phyloP scores from a whole-genome alignment of 1,140 invertebrate species.

The Antheraea pernyi region DNA sequence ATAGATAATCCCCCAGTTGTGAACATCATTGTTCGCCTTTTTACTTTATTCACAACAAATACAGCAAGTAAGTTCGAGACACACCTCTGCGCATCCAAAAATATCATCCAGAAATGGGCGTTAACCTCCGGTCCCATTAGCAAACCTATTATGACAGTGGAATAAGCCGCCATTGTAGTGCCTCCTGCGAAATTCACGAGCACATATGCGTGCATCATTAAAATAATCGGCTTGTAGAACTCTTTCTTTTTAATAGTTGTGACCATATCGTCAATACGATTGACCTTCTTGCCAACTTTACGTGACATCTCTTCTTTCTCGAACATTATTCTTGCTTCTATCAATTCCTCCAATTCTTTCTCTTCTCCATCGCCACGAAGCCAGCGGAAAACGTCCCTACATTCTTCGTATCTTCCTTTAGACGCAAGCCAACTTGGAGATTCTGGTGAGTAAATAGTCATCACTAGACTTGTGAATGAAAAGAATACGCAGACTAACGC shows the following conservation, averaged over 20 bases:
- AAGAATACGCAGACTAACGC: slow-evolving; percentile 70
- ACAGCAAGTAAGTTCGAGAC: slow-evolving; percentile 57
- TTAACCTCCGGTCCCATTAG: slow-evolving; percentile 72
- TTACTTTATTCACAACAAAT: slow-evolving; percentile 50
- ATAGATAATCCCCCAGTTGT: slow-evolving; percentile 37
- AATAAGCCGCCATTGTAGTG: slow-evolving; percentile 83
- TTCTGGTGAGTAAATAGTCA: slow-evolving; percentile 81
- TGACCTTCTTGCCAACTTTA: slow-evolving; percentile 24
- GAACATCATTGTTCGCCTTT: slow-evolving; percentile 49
- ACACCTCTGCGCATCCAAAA: slow-evolving; percentile 78
- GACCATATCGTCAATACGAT: slow-evolving; percentile 20
- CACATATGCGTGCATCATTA: slow-evolving; percentile 58
- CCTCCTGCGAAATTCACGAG: slow-evolving; percentile 50
- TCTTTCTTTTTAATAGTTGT: slow-evolving; percentile 45
- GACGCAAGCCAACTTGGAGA: slow-evolving; percentile 84
- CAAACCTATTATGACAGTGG: slow-evolving; percentile 79
- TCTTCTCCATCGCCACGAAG: slow-evolving; percentile 65
- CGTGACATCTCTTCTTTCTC: slow-evolving; percentile 30
- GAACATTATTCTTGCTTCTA: slow-evolving; percentile 36
- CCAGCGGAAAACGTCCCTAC: slow-evolving; percentile 68
- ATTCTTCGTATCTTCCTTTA: slow-evolving; percentile 68
- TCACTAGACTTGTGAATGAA: slow-evolving; percentile 61
- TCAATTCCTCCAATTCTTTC: slow-evolving; percentile 55
- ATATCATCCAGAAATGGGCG: slow-evolving; percentile 81
- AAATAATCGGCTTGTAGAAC: slow-evolving; percentile 56